Evolutionary conservation across 2,888 invertebrate genomes (phyloP), one percentile per base, ranked within the genome.

Genomic region (Micoletzkya japonica): DNA sequence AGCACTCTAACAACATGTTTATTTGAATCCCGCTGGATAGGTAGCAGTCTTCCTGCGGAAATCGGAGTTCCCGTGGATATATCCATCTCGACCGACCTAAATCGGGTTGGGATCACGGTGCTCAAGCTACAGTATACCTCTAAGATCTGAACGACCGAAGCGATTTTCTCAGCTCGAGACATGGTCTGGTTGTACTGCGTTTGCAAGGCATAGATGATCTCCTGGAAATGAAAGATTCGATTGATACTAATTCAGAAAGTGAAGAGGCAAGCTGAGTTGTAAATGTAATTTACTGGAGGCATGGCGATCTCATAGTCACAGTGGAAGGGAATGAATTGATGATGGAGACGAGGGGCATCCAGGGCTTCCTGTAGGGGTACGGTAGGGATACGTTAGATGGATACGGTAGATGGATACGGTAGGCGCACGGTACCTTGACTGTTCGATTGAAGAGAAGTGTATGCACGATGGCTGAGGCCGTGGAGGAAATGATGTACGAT

Each of bases 401-500:
- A n/a, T n/a, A n/a, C n/a, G n/a, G n/a, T n/a, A n/a, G n/a, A n/a
- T n/a, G n/a, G n/a, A n/a, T n/a, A n/a, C n/a, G n/a, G n/a, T n/a
- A n/a, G n/a, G n/a, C n/a, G n/a, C n/a, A n/a, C n/a, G n/a, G n/a
- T 50, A 72, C 72, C 83, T 93, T 92, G 68, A 94, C 89, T 20
- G 90, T 89, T 80, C 92, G 90, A 3, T 88, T 90, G 85, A 93
- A 90, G 91, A 92, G 92, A 28, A 93, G 85, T 76, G 90, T 89
- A 56, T 91, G 89, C 76, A 91, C 89, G 56, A 91, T 88, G 14
- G 91, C 90, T 37, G 81, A 86, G 14, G 88, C 87, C 3, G 92
- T 90, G 74, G 92, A 90, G 0, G 93, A 92, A 4, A 93, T 93
- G 75, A 95, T 95, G 87, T 91, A 92, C 0, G 92, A 91, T 36